Base-by-base conservation (phyloP, 2,888 invertebrate species). In the Yponomeuta malinellus region DNA sequence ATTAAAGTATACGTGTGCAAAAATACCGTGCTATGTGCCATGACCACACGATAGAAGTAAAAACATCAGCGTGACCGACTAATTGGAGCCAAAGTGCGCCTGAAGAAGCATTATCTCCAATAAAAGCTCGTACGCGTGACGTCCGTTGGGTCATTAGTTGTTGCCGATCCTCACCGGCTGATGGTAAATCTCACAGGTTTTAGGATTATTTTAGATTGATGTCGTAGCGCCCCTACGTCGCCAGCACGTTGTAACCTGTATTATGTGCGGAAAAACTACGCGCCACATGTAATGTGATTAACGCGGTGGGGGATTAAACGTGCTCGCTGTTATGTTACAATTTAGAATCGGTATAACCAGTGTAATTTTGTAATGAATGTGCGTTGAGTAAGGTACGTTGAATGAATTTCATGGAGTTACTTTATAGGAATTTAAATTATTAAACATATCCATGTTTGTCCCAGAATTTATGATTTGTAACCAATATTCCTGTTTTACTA, bases 261-360 rank as follows among this genome's bases (percentile, higher is more conserved):
- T 59, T 12, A 59, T 15, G 15, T 59, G 52, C 15, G 52, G 52
- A 59, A 59, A 59, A 59, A 59, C 52, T 59, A 59, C 52, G 52
- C 52, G 15, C 52, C 52, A 59, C 52, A 59, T 59, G 52, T 59
- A 59, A 59, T 59, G 52, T 59, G 52, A 15, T 59, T 59, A 59
- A 59, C 52, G 52, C 52, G 52, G 12, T 59, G 52, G 2, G 52
- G 43, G 52, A 59, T 59, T 59, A 59, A 59, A 59, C 12, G 15
- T 12, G 52, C 52, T 59, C 52, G 52, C 15, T 15, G 52, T 59
- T 59, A 59, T 59, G 5, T 59, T 59, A 15, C 52, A 15, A 59
- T 59, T 64, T 29, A 64, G 64, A 65, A 65, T 31, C 65, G 65
- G 65, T 65, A 65, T 65, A 65, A 65, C 65, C 65, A 65, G 65